These are phyloP conservation scores for Leistus spinibarbis DNA, from an alignment of 2,888 invertebrate genomes.

Conservation along the genomic window DNA sequence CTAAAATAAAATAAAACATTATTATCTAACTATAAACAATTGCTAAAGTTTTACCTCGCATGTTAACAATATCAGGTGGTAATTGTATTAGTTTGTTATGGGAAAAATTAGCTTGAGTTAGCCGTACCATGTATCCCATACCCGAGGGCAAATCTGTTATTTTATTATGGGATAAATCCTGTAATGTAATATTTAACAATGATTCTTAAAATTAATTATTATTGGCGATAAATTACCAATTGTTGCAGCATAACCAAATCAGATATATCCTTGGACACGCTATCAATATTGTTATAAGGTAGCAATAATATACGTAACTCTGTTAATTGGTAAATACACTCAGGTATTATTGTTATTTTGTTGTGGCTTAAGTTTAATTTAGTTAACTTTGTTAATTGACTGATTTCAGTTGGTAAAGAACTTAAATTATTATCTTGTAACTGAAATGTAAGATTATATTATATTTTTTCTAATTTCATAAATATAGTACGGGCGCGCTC, in stretches of 20 bases:
- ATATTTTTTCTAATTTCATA: too few relatives aligned
- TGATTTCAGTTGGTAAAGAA: conserved; percentile 74
- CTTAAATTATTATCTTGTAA: conserved; percentile 83
- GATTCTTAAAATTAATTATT: conserved; percentile 4
- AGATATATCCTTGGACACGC: conserved; percentile 73
- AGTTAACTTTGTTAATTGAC: conserved; percentile 69
- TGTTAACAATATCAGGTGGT: conserved; percentile 80
- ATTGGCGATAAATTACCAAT: conserved; percentile 61
- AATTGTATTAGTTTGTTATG: conserved; percentile 76
- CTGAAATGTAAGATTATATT: conserved; percentile 57
- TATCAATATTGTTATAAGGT: conserved; percentile 73
- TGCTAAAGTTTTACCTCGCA: conserved; percentile 68
- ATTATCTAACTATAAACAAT: background rate
- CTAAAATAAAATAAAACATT: too few relatives aligned
- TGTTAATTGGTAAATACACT: conserved; percentile 70
- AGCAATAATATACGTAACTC: conserved; percentile 75
- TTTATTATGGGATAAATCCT: conserved; percentile 83
- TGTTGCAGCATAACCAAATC: conserved; percentile 79
- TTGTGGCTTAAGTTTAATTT: conserved; percentile 74
- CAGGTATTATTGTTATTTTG: conserved; percentile 67
- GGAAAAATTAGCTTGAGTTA: conserved; percentile 74
- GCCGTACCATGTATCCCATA: conserved; percentile 81
- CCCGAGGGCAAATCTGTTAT: conserved; percentile 76
- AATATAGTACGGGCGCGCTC: too few relatives aligned
- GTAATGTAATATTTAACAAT: conserved; percentile 46